Base-by-base conservation (phyloP, 2,113 vertebrate species). In the Chaenocephalus aceratus region DNA sequence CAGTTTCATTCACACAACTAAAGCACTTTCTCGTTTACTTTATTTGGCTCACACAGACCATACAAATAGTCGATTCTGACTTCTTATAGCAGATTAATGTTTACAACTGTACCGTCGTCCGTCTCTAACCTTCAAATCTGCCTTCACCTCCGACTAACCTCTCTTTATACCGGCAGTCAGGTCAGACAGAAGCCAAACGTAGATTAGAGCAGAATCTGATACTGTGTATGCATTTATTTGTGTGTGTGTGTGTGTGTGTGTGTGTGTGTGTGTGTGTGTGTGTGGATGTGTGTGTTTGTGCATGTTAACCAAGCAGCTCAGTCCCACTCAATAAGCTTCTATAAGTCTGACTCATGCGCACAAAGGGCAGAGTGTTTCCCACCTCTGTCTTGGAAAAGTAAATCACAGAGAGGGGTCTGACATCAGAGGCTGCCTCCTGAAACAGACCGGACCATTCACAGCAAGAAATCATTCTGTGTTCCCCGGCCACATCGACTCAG, bases 321-420 rank as follows among this genome's bases (percentile, higher is more conserved):
- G 59, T 77, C 70, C 64, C 26, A 30, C 86, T 93, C 80, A 89
- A 83, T 89, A 75, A 26, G 72, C 86, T 90, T 92, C 86, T 92
- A 83, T 87, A 86, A 75, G 79, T 66, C 91, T 80, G 84, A 93
- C 80, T 80, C 63, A 34, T 52, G 68, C 66, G 46, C 84, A 95
- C 90, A 96, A 95, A 95, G 92, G 89, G 41, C 78, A 78, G 80
- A 89, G 92, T 90, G 92, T 95, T 94, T 93, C 79, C 89, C 53
- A 49, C 30, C 53, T 49, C 65, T 86, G 72, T 21, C 77, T 51
- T 65, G 82, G 79, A 80, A 81, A 87, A 86, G 72, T 71, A 88
- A 88, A 86, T 83, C 75, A 74, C 79, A 82, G 74, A 82, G 83
- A 72, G 67, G 51, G 51, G 67, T 79, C 75, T 80, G 63, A 78